Conservation (phyloP, 2,888 invertebrate genomes). For the Trichogramma evanescens region DNA sequence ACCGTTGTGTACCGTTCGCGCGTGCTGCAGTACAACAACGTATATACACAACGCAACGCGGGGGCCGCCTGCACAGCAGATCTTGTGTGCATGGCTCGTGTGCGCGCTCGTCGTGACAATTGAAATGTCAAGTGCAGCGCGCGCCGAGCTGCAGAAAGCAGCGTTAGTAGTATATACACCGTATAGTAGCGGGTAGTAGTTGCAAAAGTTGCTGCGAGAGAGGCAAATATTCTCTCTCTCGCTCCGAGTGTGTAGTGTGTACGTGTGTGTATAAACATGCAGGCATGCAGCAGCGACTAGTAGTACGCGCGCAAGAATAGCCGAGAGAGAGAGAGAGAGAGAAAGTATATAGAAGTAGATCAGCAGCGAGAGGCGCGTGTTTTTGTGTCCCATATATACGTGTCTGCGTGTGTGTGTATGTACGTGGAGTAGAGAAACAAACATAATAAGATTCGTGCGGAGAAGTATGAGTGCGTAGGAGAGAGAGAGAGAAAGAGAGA, state of each 20-base stretch:
- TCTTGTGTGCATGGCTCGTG: background rate
- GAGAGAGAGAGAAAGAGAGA: too few species aligned
- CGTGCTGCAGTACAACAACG: too few species aligned
- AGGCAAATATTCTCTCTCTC: too few species aligned
- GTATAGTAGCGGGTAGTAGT: too few species aligned
- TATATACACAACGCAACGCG: too few species aligned
- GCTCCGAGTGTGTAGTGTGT: too few species aligned
- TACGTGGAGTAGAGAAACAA: constrained; percentile 20
- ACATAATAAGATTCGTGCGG: constrained; percentile 23
- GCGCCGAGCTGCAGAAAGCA: background rate
- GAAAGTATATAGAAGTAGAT: background rate
- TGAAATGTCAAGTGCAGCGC: constrained; percentile 15
- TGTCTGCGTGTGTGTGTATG: constrained; percentile 6
- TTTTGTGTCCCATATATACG: background rate
- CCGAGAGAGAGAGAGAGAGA: background rate
- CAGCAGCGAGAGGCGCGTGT: too few species aligned
- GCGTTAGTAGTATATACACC: too few species aligned
- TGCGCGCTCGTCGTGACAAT: constrained; percentile 1
- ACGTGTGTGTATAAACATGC: too few species aligned
- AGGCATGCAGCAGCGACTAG: background rate
- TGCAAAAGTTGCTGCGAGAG: too few species aligned
- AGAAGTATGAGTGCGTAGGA: constrained; percentile 13
- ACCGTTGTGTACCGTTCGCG: too few species aligned
- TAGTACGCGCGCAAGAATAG: background rate
- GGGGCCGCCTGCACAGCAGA: too few species aligned